These are phyloP conservation scores for Sepiola atlantica DNA, from an alignment of 2,888 invertebrate genomes.

Conservation along the genomic window DNA sequence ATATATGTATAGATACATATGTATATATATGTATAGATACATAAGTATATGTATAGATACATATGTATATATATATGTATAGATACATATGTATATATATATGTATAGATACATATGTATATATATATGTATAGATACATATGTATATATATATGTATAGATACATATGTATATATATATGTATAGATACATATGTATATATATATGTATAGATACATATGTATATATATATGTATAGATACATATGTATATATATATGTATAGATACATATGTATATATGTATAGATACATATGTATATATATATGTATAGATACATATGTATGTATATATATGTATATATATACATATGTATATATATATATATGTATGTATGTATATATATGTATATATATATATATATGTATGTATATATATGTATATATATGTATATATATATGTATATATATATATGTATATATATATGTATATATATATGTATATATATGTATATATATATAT, in stretches of 20 bases:
- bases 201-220: not conserved
- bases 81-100: too few relatives aligned
- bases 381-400: not conserved
- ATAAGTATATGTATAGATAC: too few relatives aligned
- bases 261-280: conserved; percentile 43
- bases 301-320: not conserved
- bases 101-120: too few relatives aligned
- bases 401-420: not conserved
- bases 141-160: too few relatives aligned
- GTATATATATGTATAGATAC: too few relatives aligned
- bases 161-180: not conserved
- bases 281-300: not conserved
- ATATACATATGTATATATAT: conserved; percentile 4
- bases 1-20: too few relatives aligned
- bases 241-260: conserved; percentile 46
- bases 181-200: conserved; percentile 38
- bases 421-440: not conserved
- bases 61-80: too few relatives aligned
- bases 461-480: not conserved
- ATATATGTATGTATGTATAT: not conserved
- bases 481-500: not conserved
- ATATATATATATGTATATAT: not conserved
- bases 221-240: conserved; percentile 38
- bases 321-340: conserved; percentile 3
- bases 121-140: too few relatives aligned